Evolutionary conservation across 2,797 vertebrate species (phyloP).

Genomic region (Sebastes nivosus): DNA sequence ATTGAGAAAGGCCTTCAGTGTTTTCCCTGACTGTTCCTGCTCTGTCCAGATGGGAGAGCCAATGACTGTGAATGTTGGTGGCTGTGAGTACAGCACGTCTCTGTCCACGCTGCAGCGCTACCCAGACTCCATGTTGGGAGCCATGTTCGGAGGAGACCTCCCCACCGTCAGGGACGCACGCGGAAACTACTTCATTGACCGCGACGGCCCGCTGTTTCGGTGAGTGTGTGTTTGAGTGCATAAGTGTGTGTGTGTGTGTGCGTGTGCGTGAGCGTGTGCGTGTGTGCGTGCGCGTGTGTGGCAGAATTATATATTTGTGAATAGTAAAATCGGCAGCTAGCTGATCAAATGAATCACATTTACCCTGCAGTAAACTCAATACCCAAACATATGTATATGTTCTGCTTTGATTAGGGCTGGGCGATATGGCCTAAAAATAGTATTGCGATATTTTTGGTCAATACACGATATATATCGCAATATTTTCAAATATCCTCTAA

Average conservation of each 20-base stretch:
- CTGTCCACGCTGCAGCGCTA: slow-evolving; percentile 91
- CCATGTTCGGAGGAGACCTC: slow-evolving; percentile 94
- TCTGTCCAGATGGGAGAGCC: slow-evolving; percentile 90
- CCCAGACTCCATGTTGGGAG: slow-evolving; percentile 95
- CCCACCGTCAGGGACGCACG: slow-evolving; percentile 90
- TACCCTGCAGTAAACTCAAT: background rate
- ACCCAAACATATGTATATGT: background rate
- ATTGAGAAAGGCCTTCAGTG: background rate
- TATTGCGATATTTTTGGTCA: too few relatives aligned
- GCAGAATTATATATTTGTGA: background rate
- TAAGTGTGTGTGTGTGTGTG: too few relatives aligned
- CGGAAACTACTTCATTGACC: slow-evolving; percentile 95
- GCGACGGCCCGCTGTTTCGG: slow-evolving; percentile 93
- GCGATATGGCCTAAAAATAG: too few relatives aligned
- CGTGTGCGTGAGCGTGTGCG: too few relatives aligned
- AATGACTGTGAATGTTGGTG: slow-evolving; percentile 93
- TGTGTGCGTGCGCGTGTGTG: fast-evolving
- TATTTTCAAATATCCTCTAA: too few relatives aligned
- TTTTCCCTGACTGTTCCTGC: background rate
- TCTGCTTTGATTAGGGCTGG: background rate
- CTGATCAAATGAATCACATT: background rate
- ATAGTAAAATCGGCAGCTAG: background rate
- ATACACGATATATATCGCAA: too few relatives aligned
- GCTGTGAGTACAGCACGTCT: slow-evolving; percentile 92
- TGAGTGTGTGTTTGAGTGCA: background rate